These are phyloP conservation scores for Papilio gigon DNA, from an alignment of 2,888 invertebrate genomes.

Conservation along the genomic window DNA sequence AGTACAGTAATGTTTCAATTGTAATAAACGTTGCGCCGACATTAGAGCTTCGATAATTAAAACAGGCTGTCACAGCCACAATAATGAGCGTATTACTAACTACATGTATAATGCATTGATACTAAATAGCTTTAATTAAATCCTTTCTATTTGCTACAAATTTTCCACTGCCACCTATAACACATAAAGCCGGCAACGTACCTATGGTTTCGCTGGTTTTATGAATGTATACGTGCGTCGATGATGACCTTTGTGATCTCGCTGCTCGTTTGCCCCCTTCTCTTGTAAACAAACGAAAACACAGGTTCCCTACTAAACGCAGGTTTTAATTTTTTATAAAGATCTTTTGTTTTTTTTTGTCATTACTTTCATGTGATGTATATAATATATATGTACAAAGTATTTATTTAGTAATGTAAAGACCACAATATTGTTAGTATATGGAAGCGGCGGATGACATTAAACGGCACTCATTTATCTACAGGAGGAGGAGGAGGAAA, in stretches of 20 bases:
- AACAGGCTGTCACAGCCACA: slow-evolving; percentile 12
- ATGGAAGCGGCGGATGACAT: slow-evolving; percentile 13
- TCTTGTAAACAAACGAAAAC: too few relatives aligned
- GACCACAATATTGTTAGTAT: not conserved
- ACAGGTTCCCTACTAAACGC: too few relatives aligned
- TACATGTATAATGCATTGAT: not conserved
- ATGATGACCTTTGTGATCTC: too few relatives aligned
- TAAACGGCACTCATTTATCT: slow-evolving; percentile 25
- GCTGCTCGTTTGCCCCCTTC: too few relatives aligned
- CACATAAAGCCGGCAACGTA: too few relatives aligned
- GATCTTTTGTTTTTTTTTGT: not conserved
- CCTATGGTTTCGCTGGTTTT: too few relatives aligned
- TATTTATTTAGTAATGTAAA: not conserved
- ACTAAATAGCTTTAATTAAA: slow-evolving; percentile 6
- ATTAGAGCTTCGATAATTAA: slow-evolving; percentile 15
- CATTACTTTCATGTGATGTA: too few relatives aligned
- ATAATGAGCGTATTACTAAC: not conserved
- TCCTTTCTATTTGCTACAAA: not conserved
- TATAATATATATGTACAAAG: too few relatives aligned
- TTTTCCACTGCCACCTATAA: too few relatives aligned
- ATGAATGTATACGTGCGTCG: too few relatives aligned
- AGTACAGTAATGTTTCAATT: slow-evolving; percentile 14
- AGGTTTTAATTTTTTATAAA: too few relatives aligned
- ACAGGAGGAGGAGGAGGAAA: slow-evolving; percentile 23
- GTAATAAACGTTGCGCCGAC: slow-evolving; percentile 15